Conservation (phyloP, 2,888 invertebrate genomes). For the Hydriomena furcata region DNA sequence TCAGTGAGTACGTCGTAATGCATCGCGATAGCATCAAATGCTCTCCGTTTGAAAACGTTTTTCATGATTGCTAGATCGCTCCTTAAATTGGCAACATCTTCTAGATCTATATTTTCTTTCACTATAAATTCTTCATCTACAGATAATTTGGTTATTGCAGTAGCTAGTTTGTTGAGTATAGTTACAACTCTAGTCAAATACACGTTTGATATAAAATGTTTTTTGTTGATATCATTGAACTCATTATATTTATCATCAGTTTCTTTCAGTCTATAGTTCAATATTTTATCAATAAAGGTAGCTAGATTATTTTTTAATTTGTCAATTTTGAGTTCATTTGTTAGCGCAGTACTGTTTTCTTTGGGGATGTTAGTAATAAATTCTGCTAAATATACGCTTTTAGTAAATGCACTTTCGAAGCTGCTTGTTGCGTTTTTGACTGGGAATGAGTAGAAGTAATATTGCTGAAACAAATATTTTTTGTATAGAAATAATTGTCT, state of each 20-base stretch:
- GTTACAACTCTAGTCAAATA: slow-evolving; percentile 65
- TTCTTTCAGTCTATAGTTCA: slow-evolving; percentile 56
- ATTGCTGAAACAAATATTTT: slow-evolving; percentile 61
- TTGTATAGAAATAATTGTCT: no score
- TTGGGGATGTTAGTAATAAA: slow-evolving; percentile 48
- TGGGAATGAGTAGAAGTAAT: slow-evolving; percentile 60
- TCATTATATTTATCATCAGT: slow-evolving; percentile 50
- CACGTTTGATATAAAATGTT: slow-evolving; percentile 53
- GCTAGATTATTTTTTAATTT: slow-evolving; percentile 54
- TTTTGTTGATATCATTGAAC: slow-evolving; percentile 61
- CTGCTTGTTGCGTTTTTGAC: slow-evolving; percentile 59
- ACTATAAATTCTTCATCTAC: slow-evolving; percentile 33
- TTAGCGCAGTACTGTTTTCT: slow-evolving; percentile 46
- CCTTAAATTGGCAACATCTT: slow-evolving; percentile 45
- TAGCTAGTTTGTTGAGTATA: slow-evolving; percentile 58
- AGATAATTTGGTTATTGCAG: slow-evolving; percentile 46
- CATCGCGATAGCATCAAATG: slow-evolving; percentile 58
- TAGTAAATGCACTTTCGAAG: slow-evolving; percentile 57
- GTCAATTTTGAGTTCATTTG: slow-evolving; percentile 49
- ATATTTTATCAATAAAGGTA: slow-evolving; percentile 50
- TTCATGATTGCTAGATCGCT: slow-evolving; percentile 51
- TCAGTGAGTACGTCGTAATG: slow-evolving; percentile 70
- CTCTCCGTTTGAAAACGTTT: slow-evolving; percentile 60
- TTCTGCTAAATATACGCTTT: slow-evolving; percentile 48
- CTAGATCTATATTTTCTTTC: slow-evolving; percentile 38